phyloP scores from a whole-genome alignment of 1,140 invertebrate species.

The Drosophila mayri region DNA sequence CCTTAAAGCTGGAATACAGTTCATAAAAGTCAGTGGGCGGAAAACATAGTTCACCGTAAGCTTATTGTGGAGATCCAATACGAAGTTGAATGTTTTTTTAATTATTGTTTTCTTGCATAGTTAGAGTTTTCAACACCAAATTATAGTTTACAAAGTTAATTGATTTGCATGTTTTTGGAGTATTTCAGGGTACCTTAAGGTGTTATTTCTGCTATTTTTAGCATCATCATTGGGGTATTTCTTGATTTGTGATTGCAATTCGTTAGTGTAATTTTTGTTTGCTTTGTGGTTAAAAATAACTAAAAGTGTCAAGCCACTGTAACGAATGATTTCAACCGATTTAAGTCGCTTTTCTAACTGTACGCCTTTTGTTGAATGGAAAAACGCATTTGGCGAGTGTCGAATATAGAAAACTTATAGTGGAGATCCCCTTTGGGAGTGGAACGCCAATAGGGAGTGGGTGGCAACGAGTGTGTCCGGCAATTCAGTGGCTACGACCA shows the following conservation, averaged over 20 bases:
- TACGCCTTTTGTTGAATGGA: constrained; percentile 47
- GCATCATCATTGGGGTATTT: constrained; percentile 26
- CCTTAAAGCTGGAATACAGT: not conserved
- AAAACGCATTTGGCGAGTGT: constrained; percentile 63
- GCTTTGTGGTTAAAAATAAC: constrained; percentile 7
- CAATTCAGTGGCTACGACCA: constrained; percentile 48
- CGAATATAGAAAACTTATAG: constrained; percentile 62
- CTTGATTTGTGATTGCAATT: constrained; percentile 10
- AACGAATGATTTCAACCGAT: constrained; percentile 10
- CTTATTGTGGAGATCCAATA: not conserved
- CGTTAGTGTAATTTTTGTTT: constrained; percentile 11
- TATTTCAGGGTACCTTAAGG: not conserved
- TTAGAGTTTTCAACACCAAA: not conserved
- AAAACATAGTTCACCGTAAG: not conserved
- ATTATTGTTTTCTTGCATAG: not conserved
- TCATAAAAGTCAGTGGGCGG: not conserved
- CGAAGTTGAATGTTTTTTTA: not conserved
- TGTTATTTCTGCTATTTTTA: not conserved
- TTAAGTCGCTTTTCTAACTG: constrained; percentile 27
- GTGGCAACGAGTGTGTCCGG: constrained; percentile 48
- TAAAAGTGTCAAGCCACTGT: constrained; percentile 31
- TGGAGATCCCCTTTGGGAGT: constrained; percentile 33
- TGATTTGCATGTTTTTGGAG: not conserved
- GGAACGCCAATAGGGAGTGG: constrained; percentile 23
- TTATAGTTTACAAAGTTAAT: not conserved